Percentiles rank a stretch among this genome's conserved stretches.
These are phyloP conservation scores for Dinoponera quadriceps DNA, from an alignment of 1,140 invertebrate genomes.

Conservation along the genomic window DNA sequence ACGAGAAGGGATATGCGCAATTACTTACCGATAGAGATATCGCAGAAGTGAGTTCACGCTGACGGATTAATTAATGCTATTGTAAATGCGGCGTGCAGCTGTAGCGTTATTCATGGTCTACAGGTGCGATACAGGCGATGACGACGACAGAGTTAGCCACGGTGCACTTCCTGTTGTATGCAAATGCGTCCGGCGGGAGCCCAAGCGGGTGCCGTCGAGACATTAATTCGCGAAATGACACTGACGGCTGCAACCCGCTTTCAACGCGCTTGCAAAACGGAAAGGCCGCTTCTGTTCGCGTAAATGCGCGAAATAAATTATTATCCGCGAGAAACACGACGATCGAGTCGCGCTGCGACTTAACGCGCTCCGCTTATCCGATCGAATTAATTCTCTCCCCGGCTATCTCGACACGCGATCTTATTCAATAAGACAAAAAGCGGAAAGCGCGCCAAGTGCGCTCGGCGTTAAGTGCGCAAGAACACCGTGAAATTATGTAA, in stretches of 20 bases:
- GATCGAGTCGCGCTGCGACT: background rate
- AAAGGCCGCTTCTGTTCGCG: background rate
- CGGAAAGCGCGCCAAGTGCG: slow-evolving; percentile 3
- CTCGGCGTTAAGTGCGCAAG: slow-evolving; percentile 5
- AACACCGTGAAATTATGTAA: slow-evolving; percentile 7
- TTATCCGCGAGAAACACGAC: slow-evolving; percentile 7
- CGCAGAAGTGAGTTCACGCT: background rate
- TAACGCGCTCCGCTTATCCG: background rate
- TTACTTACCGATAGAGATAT: slow-evolving; percentile 40
- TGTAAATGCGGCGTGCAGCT: slow-evolving; percentile 6
- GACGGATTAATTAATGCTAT: slow-evolving; percentile 27
- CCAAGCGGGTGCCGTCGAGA: background rate
- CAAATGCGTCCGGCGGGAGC: slow-evolving; percentile 40
- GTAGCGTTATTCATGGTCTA: slow-evolving; percentile 56
- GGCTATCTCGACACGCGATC: slow-evolving; percentile 16
- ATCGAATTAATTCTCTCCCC: background rate
- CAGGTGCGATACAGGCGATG: slow-evolving; percentile 40
- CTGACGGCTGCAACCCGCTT: background rate
- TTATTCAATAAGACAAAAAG: slow-evolving; percentile 27
- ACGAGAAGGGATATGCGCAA: background rate
- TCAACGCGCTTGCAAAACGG: slow-evolving; percentile 2
- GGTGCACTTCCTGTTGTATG: slow-evolving; percentile 53
- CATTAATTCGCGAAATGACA: slow-evolving; percentile 43
- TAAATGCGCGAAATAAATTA: slow-evolving; percentile 25
- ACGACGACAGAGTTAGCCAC: slow-evolving; percentile 46